phyloP scores from a whole-genome alignment of 2,888 invertebrate species.

The Pemphredon lugubris region DNA sequence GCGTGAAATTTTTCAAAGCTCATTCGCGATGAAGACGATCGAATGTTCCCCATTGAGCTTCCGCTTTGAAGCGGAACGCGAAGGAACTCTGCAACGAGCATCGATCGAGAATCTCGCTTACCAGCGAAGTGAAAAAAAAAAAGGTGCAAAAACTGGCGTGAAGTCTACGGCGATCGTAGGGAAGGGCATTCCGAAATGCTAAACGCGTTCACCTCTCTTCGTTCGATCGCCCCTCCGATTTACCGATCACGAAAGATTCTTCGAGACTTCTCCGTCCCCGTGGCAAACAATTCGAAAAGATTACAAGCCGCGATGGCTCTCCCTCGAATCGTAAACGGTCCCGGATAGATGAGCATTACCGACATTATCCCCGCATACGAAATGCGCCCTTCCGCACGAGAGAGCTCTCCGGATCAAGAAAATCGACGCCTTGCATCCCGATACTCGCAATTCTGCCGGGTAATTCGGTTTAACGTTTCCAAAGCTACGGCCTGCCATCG shows the following conservation, averaged over 20 bases:
- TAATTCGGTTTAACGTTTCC: conserved; percentile 10
- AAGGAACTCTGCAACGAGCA: no score
- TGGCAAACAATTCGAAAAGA: conserved; percentile 23
- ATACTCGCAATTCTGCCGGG: conserved; percentile 4
- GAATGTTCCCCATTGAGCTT: no score
- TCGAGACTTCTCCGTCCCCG: no score
- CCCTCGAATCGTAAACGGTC: conserved; percentile 13
- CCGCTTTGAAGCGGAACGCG: no score
- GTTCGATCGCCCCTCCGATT: not conserved
- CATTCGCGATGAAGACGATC: no score
- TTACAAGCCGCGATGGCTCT: conserved; percentile 11
- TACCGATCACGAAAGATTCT: not conserved
- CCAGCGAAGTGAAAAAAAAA: no score
- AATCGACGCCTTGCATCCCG: conserved; percentile 11
- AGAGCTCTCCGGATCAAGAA: not conserved
- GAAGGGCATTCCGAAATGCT: no score
- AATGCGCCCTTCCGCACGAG: conserved; percentile 3
- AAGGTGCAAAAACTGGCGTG: no score
- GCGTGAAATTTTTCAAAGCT: no score
- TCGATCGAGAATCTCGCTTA: no score
- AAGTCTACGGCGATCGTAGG: no score
- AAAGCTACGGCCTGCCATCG: not conserved
- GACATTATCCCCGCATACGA: conserved; percentile 10
- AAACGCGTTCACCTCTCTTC: no score
- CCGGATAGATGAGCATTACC: conserved; percentile 1